Conservation (phyloP, 2,888 invertebrate genomes). For the Cerastis rubricosa region DNA sequence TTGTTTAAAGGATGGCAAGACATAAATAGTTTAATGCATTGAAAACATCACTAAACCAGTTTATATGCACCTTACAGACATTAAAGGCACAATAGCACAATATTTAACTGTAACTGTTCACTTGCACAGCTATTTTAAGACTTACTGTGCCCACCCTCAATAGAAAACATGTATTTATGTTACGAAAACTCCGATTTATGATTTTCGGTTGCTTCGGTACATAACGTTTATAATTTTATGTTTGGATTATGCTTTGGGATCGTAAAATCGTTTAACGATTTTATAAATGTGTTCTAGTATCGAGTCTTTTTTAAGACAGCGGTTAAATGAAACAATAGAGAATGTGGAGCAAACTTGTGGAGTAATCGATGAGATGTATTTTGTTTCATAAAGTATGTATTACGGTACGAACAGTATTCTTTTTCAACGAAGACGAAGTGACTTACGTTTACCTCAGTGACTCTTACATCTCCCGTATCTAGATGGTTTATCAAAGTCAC, state of each 20-base stretch:
- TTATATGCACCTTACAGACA: slow-evolving; percentile 32
- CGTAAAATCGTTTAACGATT: slow-evolving; percentile 86
- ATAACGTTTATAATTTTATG: slow-evolving; percentile 84
- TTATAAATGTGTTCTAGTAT: slow-evolving; percentile 83
- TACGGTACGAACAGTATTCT: neutral
- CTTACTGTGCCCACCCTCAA: slow-evolving; percentile 53
- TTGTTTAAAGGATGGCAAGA: neutral
- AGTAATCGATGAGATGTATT: slow-evolving; percentile 8
- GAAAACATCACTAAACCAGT: slow-evolving; percentile 41
- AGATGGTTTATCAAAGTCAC: slow-evolving; percentile 16
- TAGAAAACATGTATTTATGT: slow-evolving; percentile 64
- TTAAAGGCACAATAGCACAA: slow-evolving; percentile 50
- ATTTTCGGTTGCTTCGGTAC: slow-evolving; percentile 79
- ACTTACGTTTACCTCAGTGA: neutral
- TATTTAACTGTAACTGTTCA: slow-evolving; percentile 47
- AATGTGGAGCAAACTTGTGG: slow-evolving; percentile 35
- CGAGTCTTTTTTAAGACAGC: slow-evolving; percentile 70
- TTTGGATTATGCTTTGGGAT: slow-evolving; percentile 80
- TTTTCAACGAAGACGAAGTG: neutral
- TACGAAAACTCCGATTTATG: slow-evolving; percentile 77
- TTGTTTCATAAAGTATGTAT: neutral
- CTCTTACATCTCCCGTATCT: neutral
- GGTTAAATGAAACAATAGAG: slow-evolving; percentile 65
- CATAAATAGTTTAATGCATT: slow-evolving; percentile 13
- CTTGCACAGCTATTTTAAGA: slow-evolving; percentile 48